Percentiles rank a stretch among this genome's conserved stretches.
phyloP scores from a whole-genome alignment of 2,888 invertebrate species.

The Apocheima hispidaria region DNA sequence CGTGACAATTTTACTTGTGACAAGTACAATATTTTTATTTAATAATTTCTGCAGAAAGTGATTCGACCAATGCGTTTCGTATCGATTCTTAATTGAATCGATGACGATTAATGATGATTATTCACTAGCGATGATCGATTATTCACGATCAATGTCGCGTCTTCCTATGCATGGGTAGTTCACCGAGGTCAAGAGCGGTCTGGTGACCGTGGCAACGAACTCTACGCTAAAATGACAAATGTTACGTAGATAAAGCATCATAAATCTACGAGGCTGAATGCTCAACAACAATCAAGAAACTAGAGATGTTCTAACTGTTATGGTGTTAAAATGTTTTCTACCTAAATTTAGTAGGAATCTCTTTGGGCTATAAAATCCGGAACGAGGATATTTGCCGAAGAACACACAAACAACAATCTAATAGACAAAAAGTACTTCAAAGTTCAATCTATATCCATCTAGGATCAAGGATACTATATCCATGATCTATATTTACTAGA shows the following conservation, averaged over 20 bases:
- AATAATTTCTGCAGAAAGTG: conserved; percentile 49
- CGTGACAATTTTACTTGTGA: neutral
- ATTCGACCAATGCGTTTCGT: conserved; percentile 30
- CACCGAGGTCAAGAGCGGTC: conserved; percentile 70
- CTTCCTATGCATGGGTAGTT: conserved; percentile 54
- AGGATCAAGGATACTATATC: too few relatives aligned
- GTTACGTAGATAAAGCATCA: conserved; percentile 16
- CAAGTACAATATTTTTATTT: neutral
- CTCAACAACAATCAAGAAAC: neutral
- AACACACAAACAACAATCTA: too few relatives aligned
- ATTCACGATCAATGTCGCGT: conserved; percentile 46
- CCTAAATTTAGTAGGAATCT: too few relatives aligned
- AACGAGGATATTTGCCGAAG: too few relatives aligned
- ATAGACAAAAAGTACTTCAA: neutral
- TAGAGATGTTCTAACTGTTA: neutral
- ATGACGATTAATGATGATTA: conserved; percentile 36
- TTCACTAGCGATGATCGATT: conserved; percentile 43
- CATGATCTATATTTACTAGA: too few relatives aligned
- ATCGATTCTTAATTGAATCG: neutral
- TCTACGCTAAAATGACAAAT: conserved; percentile 37
- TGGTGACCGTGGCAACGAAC: conserved; percentile 71
- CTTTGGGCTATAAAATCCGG: too few relatives aligned
- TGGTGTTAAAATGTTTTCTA: neutral
- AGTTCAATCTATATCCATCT: neutral
- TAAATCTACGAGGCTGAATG: neutral